Percentiles rank a stretch among this genome's conserved stretches.
These are phyloP conservation scores for Gouania willdenowi DNA, from an alignment of 2,797 vertebrate species.

Conservation along the genomic window DNA sequence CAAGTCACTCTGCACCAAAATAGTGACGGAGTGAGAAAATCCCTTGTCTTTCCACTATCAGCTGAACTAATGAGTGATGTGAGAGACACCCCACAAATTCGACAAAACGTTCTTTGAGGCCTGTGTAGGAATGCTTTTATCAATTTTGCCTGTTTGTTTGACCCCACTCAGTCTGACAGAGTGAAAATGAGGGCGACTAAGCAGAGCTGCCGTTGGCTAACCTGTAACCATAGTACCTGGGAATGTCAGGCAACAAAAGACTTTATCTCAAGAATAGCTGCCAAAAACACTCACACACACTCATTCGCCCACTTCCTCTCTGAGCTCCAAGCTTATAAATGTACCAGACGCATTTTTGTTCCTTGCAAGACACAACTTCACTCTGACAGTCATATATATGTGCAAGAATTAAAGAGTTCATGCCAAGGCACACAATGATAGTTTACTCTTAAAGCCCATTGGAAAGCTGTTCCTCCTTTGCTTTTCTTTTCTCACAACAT, in stretches of 20 bases:
- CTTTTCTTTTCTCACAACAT: slow-evolving; percentile 24
- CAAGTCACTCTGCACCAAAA: too few species aligned
- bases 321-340: too few species aligned
- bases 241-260: slow-evolving; percentile 75
- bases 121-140: not conserved
- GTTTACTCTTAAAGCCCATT: too few species aligned
- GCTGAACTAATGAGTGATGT: not conserved
- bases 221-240: slow-evolving; percentile 72
- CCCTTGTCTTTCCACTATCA: not conserved
- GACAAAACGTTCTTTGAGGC: too few species aligned
- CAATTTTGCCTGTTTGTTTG: not conserved
- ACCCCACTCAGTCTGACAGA: slow-evolving; percentile 6
- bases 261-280: slow-evolving; percentile 38
- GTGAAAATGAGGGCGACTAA: slow-evolving; percentile 38
- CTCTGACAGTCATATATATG: too few species aligned
- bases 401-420: too few species aligned
- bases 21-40: too few species aligned
- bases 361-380: too few species aligned
- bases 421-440: too few species aligned
- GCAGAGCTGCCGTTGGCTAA: slow-evolving; percentile 32
- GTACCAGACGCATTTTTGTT: too few species aligned
- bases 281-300: slow-evolving; percentile 46
- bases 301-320: slow-evolving; percentile 27
- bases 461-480: slow-evolving; percentile 19
- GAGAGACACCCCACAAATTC: not conserved